A percentile compares a stretch with the other conserved stretches of the same genome.
Conservation (phyloP, 2,113 vertebrate genomes). For the Gobio gobio region DNA sequence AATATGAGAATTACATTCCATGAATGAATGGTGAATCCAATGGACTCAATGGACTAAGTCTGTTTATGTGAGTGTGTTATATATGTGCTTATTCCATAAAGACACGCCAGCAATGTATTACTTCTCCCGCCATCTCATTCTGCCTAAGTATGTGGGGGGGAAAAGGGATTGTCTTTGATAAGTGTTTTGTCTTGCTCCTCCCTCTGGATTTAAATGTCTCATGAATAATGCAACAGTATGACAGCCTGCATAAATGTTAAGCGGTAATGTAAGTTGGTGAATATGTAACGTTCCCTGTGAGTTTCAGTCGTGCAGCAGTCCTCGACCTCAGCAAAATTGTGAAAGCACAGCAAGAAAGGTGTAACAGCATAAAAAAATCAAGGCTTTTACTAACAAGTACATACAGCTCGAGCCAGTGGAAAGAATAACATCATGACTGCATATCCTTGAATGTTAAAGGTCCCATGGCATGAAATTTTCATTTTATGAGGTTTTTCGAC, state of each 20-base stretch:
- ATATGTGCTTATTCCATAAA: neutral
- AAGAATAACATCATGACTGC: slow-evolving; percentile 12
- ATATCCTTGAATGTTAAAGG: slow-evolving; percentile 38
- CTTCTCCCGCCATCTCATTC: neutral
- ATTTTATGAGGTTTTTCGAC: no score
- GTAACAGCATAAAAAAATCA: slow-evolving; percentile 6
- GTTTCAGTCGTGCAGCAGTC: neutral
- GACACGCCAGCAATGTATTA: neutral
- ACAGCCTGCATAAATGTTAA: slow-evolving; percentile 33
- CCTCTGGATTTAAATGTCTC: slow-evolving; percentile 15
- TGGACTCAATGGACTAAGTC: neutral
- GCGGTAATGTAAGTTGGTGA: slow-evolving; percentile 22
- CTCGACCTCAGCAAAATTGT: slow-evolving; percentile 30
- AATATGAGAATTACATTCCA: slow-evolving; percentile 33
- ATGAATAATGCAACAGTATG: slow-evolving; percentile 45
- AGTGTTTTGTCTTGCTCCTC: slow-evolving; percentile 12
- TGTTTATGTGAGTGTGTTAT: neutral
- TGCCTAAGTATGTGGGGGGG: neutral
- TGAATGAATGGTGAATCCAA: slow-evolving; percentile 4
- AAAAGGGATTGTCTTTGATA: slow-evolving; percentile 12
- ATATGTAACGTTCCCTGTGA: slow-evolving; percentile 34
- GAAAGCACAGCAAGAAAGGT: neutral
- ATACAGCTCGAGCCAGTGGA: slow-evolving; percentile 26
- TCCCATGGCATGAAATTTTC: no score
- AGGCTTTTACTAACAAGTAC: slow-evolving; percentile 45